Evolutionary conservation across 2,888 invertebrate species (phyloP), one percentile per base, ranked within the genome.

Genomic region (Brachypterus glaber): DNA sequence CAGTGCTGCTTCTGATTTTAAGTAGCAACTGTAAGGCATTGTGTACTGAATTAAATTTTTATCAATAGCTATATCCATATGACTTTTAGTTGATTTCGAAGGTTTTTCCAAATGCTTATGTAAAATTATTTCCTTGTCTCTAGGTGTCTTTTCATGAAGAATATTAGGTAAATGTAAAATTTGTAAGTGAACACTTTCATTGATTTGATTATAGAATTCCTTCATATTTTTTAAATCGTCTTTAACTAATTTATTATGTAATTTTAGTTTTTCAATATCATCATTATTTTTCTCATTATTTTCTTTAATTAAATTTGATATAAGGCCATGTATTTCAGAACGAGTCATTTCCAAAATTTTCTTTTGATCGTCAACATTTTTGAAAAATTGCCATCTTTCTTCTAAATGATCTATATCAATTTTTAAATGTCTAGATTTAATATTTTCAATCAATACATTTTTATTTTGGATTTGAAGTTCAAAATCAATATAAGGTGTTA

Each of bases 401-500:
- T 73, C 68, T 24, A 85, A 51, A 41, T 72, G 69, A 3, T 65
- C 55, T 4, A 80, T 57, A 58, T 80, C 60, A 11, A 79, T 59
- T 13, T 70, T 55, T 4, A 71, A 47, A 24, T 73, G 69, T 26
- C 87, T 68, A 39, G 64, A 63, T 13, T 57, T 49, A 2, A 87
- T 55, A 51, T 79, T 77, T 35, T 67, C 55, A 46, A 73, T 60
- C 30, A 82, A 57, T 30, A 57, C 52, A 2, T 69, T 55, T 30
- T 68, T 64, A 33, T 80, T 58, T 33, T 65, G 53, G 9, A 82
- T 66, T 40, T 68, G 67, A 35, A 72, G 66, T 13, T 74, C 69
- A 48, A 77, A 76, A 57, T 87, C 79, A 48, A 86, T 60, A 51
- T 75, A 69, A 1, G 87, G 87, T 12, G 72, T 72, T 14, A 88